A percentile compares a stretch with the other conserved stretches of the same genome.
Conservation (phyloP, 2,113 vertebrate species). For the Microtus oregoni region DNA sequence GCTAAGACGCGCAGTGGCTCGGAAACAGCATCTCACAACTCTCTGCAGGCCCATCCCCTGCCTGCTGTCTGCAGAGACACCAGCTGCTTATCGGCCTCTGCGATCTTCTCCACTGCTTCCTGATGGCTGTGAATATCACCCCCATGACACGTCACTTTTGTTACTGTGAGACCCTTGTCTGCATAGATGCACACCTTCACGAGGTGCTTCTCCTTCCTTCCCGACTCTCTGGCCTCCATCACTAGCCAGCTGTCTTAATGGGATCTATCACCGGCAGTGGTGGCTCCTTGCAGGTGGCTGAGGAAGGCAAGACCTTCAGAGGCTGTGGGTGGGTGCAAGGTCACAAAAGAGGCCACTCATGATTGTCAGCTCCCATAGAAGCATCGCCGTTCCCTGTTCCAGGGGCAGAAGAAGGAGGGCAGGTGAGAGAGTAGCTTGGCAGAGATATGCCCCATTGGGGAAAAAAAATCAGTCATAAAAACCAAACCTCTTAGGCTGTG, state of each 20-base stretch:
- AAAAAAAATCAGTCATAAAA: conserved; percentile 21
- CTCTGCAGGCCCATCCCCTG: background rate
- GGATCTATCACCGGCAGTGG: background rate
- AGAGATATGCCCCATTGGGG: background rate
- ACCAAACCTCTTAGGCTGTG: background rate
- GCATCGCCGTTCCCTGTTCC: accelerated
- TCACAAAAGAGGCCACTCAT: accelerated
- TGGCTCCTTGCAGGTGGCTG: background rate
- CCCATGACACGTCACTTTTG: background rate
- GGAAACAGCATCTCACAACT: background rate
- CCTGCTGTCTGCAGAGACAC: background rate
- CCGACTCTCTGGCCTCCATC: background rate
- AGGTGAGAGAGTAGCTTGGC: background rate
- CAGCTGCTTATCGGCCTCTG: accelerated
- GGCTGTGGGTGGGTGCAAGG: background rate
- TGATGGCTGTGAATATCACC: background rate
- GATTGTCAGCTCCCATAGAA: accelerated
- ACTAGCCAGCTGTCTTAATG: background rate
- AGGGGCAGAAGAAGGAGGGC: background rate
- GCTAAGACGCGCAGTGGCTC: background rate
- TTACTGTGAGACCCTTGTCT: background rate
- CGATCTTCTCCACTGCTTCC: background rate
- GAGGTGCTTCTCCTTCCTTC: background rate
- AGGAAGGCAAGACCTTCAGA: background rate
- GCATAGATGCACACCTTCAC: background rate